Base-by-base conservation (phyloP, 2,113 vertebrate genomes). In the Varanus salvator region DNA sequence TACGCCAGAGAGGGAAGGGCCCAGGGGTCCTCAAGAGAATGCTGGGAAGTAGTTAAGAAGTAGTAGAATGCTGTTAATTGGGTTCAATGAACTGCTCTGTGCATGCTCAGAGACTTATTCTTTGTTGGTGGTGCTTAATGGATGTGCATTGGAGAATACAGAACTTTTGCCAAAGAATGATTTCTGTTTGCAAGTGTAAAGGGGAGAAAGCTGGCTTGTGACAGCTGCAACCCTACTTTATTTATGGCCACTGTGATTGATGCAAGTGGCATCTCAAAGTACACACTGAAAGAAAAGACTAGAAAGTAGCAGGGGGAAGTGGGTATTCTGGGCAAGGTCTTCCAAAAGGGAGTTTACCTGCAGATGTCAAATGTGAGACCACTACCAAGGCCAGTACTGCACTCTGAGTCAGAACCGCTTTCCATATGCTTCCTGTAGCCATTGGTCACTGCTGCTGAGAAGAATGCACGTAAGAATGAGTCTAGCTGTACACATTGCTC, bases 391-490 rank as follows among this genome's bases (percentile, higher is more conserved):
- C 97, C 97, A 84, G 98, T 95, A 94, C 97, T 97, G 93, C 96
- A 96, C 81, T 98, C 98, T 0, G 98, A 98, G 93, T 99, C 98
- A 7, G 98, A 98, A 86, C 97, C 95, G 0, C 96, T 96, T 84
- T 98, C 98, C 15, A 93, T 78, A 52, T 98, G 98, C 88, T 97
- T 98, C 17, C 90, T 93, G 92, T 98, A 98, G 94, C 99, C 98
- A 2, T 99, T 99, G 68, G 98, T 98, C 89, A 99, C 97, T 48
- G 97, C 98, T 99, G 97, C 91, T 9, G 1, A 95, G 85, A 94
- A 95, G 86, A 94, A 96, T 71, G 93, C 57, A 94, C 54, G 92
- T 69, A n/a, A 95, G 54, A 83, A 87, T 88, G 54, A 96, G 87
- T 76, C 50, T 60, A 50, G 29, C 80, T 8, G 38, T 17, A 34